Evolutionary conservation across 2,113 vertebrate species (phyloP).

Genomic region (Phocoena sinus): DNA sequence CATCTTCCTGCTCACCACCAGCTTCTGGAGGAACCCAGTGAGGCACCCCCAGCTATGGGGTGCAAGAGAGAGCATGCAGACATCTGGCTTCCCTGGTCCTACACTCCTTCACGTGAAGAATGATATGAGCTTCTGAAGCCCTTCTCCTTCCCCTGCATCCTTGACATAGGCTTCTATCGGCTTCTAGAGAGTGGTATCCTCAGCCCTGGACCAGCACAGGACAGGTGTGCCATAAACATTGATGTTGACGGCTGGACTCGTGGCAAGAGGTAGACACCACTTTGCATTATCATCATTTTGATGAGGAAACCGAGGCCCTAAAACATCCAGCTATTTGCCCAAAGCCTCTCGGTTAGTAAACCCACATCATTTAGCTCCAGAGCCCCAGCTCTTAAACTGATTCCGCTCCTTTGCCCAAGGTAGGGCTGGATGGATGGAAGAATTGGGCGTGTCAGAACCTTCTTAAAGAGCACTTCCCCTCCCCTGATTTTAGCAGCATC

Average conservation of each 20-base stretch:
- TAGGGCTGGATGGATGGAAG: background rate
- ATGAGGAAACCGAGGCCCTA: background rate
- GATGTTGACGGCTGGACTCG: background rate
- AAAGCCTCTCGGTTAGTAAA: background rate
- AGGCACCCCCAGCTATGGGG: background rate
- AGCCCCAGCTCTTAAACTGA: background rate
- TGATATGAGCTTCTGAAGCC: background rate
- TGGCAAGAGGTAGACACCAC: background rate
- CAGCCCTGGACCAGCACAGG: background rate
- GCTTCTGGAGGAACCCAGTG: background rate
- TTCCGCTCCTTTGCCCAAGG: background rate
- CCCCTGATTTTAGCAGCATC: background rate
- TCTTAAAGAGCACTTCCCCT: background rate
- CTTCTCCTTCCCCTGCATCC: background rate
- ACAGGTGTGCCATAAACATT: background rate
- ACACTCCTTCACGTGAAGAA: background rate
- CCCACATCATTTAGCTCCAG: background rate
- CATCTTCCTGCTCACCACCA: background rate
- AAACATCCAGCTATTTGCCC: background rate
- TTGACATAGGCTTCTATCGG: background rate
- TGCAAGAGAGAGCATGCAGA: background rate
- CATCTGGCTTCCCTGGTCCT: background rate
- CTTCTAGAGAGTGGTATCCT: background rate
- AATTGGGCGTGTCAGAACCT: background rate
- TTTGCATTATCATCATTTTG: background rate